Evolutionary conservation across 2,113 vertebrate genomes (phyloP), one percentile per base, ranked within the genome.

Genomic region (Dipodomys merriami): DNA sequence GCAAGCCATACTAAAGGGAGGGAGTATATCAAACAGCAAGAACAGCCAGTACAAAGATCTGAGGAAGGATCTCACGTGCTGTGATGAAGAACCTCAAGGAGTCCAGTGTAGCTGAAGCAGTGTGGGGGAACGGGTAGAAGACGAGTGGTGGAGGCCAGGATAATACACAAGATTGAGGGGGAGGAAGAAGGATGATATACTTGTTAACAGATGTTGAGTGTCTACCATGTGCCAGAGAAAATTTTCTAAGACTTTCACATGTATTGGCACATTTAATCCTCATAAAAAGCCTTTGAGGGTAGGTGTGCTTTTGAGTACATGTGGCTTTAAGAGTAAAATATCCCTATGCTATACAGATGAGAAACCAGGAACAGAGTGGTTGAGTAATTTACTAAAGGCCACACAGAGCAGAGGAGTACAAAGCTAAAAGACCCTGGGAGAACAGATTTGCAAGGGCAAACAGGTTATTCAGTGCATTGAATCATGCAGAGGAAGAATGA

Each of bases 301-400:
- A 73, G 53, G 29, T 83, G 1, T 82, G 33, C 73, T 71, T 79
- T 87, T 78, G 46, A 83, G 44, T 64, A 7, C 73, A 60, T 88
- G 83, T 62, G 53, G 18, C 33, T 96, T 92, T 65, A 73, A 84
- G 30, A 84, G 35, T 80, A 71, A 90, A 83, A 46, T 49, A 49
- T 62, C 23, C 11, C 53, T 78, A 74, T 95, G 89, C 95, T 49
- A 49, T 91, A 65, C 44, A 95, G 90, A 69, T 95, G 44, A 74
- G 44, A 39, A 94, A 86, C 39, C 39, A 87, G 23, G 77, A 46
- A 74, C 33, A 91, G 60, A 91, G 68, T 89, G 62, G 25, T 57
- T 86, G 44, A 95, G 60, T 82, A 84, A 84, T 23, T 95, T 94
- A 68, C 86, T 88, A 46, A 86, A 71, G 68, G 72, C 86, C 79